Percentiles rank a stretch among this genome's conserved stretches.
Evolutionary conservation across 2,113 vertebrate species (phyloP).

Genomic region (Odontophorus gujanensis): DNA sequence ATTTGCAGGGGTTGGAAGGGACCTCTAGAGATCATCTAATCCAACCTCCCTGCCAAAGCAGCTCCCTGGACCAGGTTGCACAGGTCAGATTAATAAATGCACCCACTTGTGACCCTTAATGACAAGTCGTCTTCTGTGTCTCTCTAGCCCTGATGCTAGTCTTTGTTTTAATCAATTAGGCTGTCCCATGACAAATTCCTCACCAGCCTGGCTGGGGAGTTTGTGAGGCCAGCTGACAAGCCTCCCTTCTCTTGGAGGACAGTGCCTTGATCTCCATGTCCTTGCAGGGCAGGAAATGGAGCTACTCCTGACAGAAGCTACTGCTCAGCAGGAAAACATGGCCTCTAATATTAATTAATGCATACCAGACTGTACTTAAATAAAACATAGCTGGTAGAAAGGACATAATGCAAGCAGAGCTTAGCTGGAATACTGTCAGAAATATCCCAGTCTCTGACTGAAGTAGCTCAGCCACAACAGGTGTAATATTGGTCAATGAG

Average conservation of each 20-base stretch:
- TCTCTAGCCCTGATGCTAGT: not conserved
- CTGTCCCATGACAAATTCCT: not conserved
- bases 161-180: not conserved
- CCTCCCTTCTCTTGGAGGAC: not conserved
- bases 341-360: constrained; percentile 14
- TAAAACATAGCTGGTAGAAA: constrained; percentile 21
- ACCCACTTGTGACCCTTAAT: not conserved
- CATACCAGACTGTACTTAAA: constrained; percentile 42
- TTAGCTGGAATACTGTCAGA: not conserved
- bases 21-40: too few species aligned
- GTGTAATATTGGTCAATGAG: not conserved
- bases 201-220: not conserved
- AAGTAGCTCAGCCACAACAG: not conserved
- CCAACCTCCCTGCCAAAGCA: too few species aligned
- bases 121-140: not conserved
- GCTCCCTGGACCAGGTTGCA: too few species aligned
- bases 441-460: not conserved
- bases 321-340: constrained; percentile 44
- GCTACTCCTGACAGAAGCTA: constrained; percentile 15
- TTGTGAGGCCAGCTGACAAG: not conserved
- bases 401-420: not conserved
- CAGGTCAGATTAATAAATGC: not conserved
- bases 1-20: too few species aligned
- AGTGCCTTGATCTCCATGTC: not conserved
- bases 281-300: not conserved